A percentile compares a stretch with the other conserved stretches of the same genome.
phyloP scores from a whole-genome alignment of 2,113 vertebrate species.

The Alces alces region DNA sequence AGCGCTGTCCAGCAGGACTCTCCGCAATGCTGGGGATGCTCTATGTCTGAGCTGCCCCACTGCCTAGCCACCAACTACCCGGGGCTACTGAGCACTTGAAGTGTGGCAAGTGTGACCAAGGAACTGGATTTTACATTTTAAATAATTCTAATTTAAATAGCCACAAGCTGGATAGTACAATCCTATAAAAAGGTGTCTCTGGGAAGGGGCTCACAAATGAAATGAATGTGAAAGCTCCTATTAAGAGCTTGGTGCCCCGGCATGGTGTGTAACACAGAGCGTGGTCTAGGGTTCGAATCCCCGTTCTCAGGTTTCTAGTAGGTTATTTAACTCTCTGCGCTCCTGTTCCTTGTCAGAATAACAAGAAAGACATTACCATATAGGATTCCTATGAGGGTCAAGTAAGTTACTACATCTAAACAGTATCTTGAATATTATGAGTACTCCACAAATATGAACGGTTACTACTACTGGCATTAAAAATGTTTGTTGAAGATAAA shows the following conservation, averaged over 20 bases:
- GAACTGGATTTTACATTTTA: not conserved
- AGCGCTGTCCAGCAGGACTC: not conserved
- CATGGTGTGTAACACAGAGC: not conserved
- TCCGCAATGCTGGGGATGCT: not conserved
- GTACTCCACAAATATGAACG: not conserved
- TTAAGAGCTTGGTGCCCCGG: not conserved
- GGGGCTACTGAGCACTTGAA: not conserved
- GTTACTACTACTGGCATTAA: not conserved
- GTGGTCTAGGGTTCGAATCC: not conserved
- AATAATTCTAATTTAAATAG: conserved; percentile 33
- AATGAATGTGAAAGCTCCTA: not conserved
- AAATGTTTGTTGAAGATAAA: not conserved
- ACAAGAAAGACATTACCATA: not conserved
- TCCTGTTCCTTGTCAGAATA: not conserved
- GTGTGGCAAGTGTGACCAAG: not conserved
- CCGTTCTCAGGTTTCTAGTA: not conserved
- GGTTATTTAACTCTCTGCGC: not conserved
- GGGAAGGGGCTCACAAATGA: not conserved
- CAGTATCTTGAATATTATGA: not conserved
- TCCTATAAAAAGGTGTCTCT: not conserved
- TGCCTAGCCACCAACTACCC: not conserved
- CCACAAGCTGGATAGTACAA: not conserved
- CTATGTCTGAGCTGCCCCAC: not conserved
- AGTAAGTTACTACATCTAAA: not conserved
- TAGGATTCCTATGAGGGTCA: not conserved